A percentile compares a stretch with the other conserved stretches of the same genome.
Evolutionary conservation across 2,113 vertebrate genomes (phyloP).

Genomic region (Puntigrus tetrazona): DNA sequence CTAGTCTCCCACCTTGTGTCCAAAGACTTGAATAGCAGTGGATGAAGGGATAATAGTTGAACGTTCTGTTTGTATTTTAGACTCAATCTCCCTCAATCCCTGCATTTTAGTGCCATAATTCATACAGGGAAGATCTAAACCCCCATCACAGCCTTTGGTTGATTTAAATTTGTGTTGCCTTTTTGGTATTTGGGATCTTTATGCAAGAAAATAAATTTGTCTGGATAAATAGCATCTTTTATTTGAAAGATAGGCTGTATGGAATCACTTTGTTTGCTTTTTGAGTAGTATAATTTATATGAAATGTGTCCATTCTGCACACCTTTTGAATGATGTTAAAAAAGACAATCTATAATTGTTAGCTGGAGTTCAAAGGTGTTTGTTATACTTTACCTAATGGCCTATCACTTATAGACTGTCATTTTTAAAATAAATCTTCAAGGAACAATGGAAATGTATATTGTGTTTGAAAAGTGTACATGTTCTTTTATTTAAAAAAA

Average conservation of each 20-base stretch:
- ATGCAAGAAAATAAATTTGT: neutral
- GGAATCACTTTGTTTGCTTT: neutral
- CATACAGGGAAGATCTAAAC: neutral
- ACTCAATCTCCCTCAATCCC: neutral
- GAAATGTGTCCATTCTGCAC: constrained; percentile 27
- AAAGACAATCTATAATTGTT: constrained; percentile 12
- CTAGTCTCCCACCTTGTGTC: constrained; percentile 34
- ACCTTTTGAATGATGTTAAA: constrained; percentile 15
- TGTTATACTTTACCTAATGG: neutral
- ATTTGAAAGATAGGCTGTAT: constrained; percentile 19
- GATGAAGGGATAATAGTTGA: neutral
- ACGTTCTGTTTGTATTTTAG: neutral
- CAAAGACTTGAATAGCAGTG: constrained; percentile 25
- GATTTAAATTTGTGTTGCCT: constrained; percentile 7
- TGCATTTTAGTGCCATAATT: constrained; percentile 30
- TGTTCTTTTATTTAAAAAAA: neutral
- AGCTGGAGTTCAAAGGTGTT: constrained; percentile 2
- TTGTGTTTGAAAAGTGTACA: constrained; percentile 27
- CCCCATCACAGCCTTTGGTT: neutral
- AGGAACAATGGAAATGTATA: constrained; percentile 15
- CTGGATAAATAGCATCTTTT: constrained; percentile 6
- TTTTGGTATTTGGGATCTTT: constrained; percentile 13
- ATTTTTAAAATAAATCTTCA: constrained; percentile 38
- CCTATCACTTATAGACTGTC: constrained; percentile 23
- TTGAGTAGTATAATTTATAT: constrained; percentile 5